Percentiles rank a stretch among this genome's conserved stretches.
Conservation (phyloP, 2,888 invertebrate genomes). For the Oscheius sp. region DNA sequence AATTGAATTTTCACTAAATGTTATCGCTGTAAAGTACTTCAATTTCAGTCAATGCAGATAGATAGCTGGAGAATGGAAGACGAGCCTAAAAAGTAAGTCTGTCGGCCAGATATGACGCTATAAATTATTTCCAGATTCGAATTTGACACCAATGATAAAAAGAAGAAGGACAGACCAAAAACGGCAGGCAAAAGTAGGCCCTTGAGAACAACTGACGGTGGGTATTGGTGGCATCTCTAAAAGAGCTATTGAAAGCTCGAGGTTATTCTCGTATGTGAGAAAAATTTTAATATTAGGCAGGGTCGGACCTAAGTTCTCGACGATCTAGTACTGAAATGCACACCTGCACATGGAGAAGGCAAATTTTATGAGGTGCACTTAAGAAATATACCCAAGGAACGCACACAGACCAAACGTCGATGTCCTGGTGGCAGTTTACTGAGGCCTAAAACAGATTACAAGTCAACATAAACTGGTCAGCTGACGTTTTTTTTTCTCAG, state of each 20-base stretch:
- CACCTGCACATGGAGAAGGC: constrained; percentile 20
- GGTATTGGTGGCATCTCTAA: constrained; percentile 4
- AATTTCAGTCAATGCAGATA: constrained; percentile 23
- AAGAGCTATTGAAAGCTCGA: constrained; percentile 9
- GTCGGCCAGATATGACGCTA: neutral
- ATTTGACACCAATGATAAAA: neutral
- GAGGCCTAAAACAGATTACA: constrained; percentile 32
- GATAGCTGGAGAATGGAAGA: constrained; percentile 27
- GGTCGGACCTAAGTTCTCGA: neutral
- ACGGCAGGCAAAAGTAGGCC: constrained; percentile 30
- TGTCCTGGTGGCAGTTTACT: constrained; percentile 28
- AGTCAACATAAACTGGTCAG: constrained; percentile 32
- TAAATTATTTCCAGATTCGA: constrained; percentile 25
- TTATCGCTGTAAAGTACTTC: no score
- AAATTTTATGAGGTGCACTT: neutral
- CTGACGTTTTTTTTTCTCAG: neutral
- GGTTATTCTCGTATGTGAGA: constrained; percentile 21
- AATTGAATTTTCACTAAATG: neutral
- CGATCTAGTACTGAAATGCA: constrained; percentile 9
- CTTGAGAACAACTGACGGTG: constrained; percentile 29
- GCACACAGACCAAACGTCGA: constrained; percentile 1
- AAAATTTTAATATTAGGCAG: constrained; percentile 15
- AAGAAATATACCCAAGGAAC: neutral
- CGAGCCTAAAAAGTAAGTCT: constrained; percentile 24
- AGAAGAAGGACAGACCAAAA: constrained; percentile 24